These are phyloP conservation scores for Acleris sparsana DNA, from an alignment of 2,888 invertebrate genomes.

Conservation along the genomic window DNA sequence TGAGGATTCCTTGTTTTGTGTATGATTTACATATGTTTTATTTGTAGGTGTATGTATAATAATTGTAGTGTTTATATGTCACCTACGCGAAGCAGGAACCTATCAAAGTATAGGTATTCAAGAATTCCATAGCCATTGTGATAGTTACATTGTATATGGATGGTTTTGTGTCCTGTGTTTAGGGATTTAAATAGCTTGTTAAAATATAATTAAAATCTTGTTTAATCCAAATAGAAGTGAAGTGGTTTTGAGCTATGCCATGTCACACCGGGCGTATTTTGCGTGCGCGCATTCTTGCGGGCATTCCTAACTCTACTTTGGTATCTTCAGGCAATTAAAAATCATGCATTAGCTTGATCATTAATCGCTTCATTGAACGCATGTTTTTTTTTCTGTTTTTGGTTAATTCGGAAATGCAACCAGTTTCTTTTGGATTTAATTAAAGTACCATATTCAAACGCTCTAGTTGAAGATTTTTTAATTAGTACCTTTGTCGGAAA, in stretches of 20 bases:
- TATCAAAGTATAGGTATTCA: too few relatives aligned
- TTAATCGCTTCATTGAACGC: conserved; percentile 24
- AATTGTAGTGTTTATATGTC: too few relatives aligned
- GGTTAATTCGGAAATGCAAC: conserved; percentile 22
- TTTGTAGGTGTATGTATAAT: too few relatives aligned
- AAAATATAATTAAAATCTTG: neutral
- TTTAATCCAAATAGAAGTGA: neutral
- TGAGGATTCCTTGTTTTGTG: too few relatives aligned
- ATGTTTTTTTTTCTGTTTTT: conserved; percentile 9
- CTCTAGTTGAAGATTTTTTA: conserved; percentile 19
- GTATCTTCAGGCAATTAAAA: conserved; percentile 32
- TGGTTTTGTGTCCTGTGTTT: neutral
- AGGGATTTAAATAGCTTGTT: neutral
- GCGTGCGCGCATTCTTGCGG: conserved; percentile 45
- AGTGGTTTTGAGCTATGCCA: conserved; percentile 37
- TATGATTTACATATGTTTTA: too few relatives aligned
- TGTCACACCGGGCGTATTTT: conserved; percentile 57
- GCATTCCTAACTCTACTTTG: conserved; percentile 33
- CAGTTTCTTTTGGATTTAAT: conserved; percentile 10
- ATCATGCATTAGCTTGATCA: conserved; percentile 39
- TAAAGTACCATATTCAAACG: conserved; percentile 8
- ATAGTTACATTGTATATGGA: too few relatives aligned
- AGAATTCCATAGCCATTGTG: too few relatives aligned
- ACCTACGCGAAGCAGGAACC: too few relatives aligned
- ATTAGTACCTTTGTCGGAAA: conserved; percentile 25